phyloP scores from a whole-genome alignment of 2,797 vertebrate species.

The Hafferia zeledoni region DNA sequence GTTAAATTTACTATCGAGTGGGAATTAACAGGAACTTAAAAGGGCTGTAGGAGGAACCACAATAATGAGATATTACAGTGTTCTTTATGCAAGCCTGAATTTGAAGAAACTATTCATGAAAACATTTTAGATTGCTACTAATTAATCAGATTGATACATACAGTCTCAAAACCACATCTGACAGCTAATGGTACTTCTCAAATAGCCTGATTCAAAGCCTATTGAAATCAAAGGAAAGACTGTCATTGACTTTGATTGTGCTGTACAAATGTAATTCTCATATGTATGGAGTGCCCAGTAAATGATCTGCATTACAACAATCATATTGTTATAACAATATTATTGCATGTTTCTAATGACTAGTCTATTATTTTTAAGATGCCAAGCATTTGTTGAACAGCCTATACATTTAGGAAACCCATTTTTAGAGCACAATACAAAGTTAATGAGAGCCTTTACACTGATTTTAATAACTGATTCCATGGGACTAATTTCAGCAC shows the following conservation, averaged over 20 bases:
- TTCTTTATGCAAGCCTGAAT: constrained; percentile 34
- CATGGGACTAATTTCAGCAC: not conserved
- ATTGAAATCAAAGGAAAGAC: constrained; percentile 42
- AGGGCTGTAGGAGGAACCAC: constrained; percentile 38
- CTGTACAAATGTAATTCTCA: constrained; percentile 30
- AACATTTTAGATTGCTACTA: constrained; percentile 55
- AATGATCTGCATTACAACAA: constrained; percentile 32
- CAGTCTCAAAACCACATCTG: constrained; percentile 52
- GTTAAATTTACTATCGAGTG: constrained; percentile 58
- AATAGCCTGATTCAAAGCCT: constrained; percentile 24
- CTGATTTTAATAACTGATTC: constrained; percentile 38
- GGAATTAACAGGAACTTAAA: constrained; percentile 44
- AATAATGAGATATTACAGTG: constrained; percentile 1
- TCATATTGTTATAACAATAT: constrained; percentile 18
- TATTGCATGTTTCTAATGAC: constrained; percentile 34
- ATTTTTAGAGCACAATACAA: constrained; percentile 36
- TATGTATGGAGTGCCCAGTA: not conserved
- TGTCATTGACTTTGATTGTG: constrained; percentile 40
- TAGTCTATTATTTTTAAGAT: constrained; percentile 16
- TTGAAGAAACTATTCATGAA: constrained; percentile 51
- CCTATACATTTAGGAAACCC: not conserved
- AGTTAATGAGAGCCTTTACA: constrained; percentile 23
- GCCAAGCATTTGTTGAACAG: constrained; percentile 17
- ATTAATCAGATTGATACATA: constrained; percentile 60
- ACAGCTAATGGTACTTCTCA: constrained; percentile 47